These are phyloP conservation scores for Exephanes ischioxanthus DNA, from an alignment of 2,888 invertebrate species.

Conservation along the genomic window DNA sequence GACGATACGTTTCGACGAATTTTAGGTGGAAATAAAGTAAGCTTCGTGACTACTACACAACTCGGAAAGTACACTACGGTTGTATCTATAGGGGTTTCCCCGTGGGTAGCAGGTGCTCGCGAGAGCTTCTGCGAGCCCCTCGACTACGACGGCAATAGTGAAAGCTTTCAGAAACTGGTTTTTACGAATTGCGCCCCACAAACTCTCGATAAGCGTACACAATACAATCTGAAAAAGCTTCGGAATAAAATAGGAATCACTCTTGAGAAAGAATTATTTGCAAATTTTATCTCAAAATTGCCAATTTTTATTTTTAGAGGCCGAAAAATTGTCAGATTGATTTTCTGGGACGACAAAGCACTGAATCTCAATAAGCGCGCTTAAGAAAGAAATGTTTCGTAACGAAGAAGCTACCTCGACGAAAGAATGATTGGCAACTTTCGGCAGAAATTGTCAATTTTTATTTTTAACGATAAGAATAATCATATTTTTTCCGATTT, in stretches of 20 bases:
- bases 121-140: slow-evolving; percentile 22
- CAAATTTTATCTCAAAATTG: not conserved
- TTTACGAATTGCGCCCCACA: slow-evolving; percentile 26
- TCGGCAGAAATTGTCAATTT: too few relatives aligned
- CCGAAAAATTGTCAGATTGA: not conserved
- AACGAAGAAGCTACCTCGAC: not conserved
- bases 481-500: not conserved
- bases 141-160: slow-evolving; percentile 23
- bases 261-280: not conserved
- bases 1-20: slow-evolving; percentile 51
- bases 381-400: not conserved
- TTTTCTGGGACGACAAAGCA: not conserved
- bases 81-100: not conserved
- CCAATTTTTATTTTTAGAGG: not conserved
- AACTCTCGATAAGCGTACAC: slow-evolving; percentile 26
- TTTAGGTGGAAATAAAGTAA: slow-evolving; percentile 48
- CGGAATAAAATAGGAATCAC: not conserved
- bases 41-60: slow-evolving; percentile 50
- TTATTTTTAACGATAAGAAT: too few relatives aligned
- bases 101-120: slow-evolving; percentile 39
- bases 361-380: not conserved
- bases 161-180: slow-evolving; percentile 36
- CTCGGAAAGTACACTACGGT: slow-evolving; percentile 25
- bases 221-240: slow-evolving; percentile 1
- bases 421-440: not conserved